Evolutionary conservation across 1,140 invertebrate genomes (phyloP).

Genomic region (Penaeus indicus): DNA sequence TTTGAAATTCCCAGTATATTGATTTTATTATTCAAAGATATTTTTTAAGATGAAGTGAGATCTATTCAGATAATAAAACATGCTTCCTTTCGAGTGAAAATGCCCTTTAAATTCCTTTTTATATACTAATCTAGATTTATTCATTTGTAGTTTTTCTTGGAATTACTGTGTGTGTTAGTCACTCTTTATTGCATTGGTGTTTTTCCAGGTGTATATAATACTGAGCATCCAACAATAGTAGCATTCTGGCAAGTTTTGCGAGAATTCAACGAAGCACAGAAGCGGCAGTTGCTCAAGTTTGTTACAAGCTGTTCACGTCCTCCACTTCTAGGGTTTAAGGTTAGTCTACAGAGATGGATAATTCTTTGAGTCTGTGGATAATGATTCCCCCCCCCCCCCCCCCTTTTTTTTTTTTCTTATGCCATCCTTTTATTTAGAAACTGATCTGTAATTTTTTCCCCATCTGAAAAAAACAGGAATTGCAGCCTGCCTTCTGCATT

Average conservation of each 20-base stretch:
- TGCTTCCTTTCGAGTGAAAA: no score
- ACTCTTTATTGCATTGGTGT: no score
- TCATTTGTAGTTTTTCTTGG: no score
- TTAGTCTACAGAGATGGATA: conserved; percentile 28
- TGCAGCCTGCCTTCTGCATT: conserved; percentile 95
- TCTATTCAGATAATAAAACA: no score
- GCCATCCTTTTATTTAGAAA: not conserved
- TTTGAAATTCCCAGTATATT: no score
- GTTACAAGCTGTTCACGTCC: conserved; percentile 96
- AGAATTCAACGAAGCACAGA: conserved; percentile 86
- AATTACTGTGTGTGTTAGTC: no score
- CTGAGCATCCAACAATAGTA: conserved; percentile 78
- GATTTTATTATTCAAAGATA: no score
- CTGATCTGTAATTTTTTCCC: conserved; percentile 47
- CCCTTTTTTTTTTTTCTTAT: conserved; percentile 14
- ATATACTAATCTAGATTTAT: no score
- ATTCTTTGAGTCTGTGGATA: conserved; percentile 29
- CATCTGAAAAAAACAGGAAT: conserved; percentile 76
- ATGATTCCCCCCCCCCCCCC: not conserved
- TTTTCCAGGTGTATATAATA: conserved; percentile 81
- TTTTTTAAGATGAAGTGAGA: no score
- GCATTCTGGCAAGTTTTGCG: conserved; percentile 89
- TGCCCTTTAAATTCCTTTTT: no score
- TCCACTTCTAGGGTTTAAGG: conserved; percentile 97
- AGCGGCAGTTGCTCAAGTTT: conserved; percentile 92